Conservation (phyloP, 2,797 vertebrate genomes). For the Rhincodon typus region DNA sequence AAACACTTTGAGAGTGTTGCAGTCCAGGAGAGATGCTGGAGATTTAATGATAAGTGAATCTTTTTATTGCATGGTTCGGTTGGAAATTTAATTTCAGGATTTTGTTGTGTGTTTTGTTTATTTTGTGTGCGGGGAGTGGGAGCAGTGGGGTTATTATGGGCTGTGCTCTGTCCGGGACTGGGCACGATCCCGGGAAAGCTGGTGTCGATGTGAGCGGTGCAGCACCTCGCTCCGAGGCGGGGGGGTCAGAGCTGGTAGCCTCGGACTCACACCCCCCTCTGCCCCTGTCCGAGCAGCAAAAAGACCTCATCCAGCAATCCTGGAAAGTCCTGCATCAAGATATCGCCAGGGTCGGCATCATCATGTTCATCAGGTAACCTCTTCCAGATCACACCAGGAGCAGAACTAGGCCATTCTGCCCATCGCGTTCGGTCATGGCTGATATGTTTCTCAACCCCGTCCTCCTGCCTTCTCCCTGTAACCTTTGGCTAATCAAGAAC, state of each 20-base stretch:
- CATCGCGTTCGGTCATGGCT: too few relatives aligned
- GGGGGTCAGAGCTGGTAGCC: neutral
- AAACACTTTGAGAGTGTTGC: too few relatives aligned
- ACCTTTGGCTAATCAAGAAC: too few relatives aligned
- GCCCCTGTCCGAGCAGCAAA: conserved; percentile 33
- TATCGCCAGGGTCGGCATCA: conserved; percentile 40
- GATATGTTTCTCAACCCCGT: too few relatives aligned
- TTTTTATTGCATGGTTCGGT: too few relatives aligned
- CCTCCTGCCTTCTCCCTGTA: too few relatives aligned
- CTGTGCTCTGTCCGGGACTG: neutral
- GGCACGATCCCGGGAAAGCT: neutral
- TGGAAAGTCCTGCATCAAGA: conserved; percentile 40
- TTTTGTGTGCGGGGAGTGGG: neutral
- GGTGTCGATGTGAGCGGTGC: neutral
- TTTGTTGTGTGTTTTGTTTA: too few relatives aligned
- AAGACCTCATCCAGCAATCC: conserved; percentile 34
- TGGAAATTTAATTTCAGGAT: too few relatives aligned
- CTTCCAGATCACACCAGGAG: too few relatives aligned
- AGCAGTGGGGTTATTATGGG: neutral
- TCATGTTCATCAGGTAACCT: conserved; percentile 43
- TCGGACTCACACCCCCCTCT: neutral
- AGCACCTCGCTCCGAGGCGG: neutral
- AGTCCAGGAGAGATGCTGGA: too few relatives aligned
- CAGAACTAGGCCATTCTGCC: too few relatives aligned
- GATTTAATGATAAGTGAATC: too few relatives aligned